phyloP scores from a whole-genome alignment of 2,888 invertebrate genomes.

The Sepiola atlantica region DNA sequence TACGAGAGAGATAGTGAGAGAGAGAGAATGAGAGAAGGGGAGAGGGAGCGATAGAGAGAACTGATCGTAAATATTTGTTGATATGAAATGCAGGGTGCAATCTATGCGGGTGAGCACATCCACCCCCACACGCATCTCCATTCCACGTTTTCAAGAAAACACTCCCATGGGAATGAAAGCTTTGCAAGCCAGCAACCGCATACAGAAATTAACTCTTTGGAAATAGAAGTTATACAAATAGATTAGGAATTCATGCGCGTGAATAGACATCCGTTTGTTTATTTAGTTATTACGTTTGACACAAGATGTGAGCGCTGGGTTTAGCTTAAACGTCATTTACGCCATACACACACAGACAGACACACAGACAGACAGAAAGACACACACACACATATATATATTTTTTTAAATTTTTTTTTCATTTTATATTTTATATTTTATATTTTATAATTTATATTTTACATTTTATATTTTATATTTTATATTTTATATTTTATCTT shows the following conservation, averaged over 20 bases:
- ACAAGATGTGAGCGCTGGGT: not conserved
- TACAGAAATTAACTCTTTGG: not conserved
- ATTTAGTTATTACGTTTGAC: not conserved
- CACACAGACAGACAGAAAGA: no score
- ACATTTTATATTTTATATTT: no score
- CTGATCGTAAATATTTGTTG: slow-evolving; percentile 8
- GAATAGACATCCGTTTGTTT: not conserved
- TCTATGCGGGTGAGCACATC: not conserved
- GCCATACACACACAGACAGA: no score
- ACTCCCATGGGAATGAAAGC: not conserved
- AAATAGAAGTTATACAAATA: not conserved
- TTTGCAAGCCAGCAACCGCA: not conserved
- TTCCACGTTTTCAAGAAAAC: no score
- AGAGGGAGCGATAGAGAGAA: not conserved
- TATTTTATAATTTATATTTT: no score
- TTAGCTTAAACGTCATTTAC: no score
- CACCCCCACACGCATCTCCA: no score
- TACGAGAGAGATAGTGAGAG: not conserved
- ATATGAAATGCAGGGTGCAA: not conserved
- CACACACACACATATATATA: no score
- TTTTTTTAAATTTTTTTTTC: no score
- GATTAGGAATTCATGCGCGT: not conserved
- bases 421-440: no score
- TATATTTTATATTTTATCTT: no score
- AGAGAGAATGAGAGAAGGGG: no score